Evolutionary conservation across 2,888 invertebrate species (phyloP).

Genomic region (Arrhopalites spinosus): DNA sequence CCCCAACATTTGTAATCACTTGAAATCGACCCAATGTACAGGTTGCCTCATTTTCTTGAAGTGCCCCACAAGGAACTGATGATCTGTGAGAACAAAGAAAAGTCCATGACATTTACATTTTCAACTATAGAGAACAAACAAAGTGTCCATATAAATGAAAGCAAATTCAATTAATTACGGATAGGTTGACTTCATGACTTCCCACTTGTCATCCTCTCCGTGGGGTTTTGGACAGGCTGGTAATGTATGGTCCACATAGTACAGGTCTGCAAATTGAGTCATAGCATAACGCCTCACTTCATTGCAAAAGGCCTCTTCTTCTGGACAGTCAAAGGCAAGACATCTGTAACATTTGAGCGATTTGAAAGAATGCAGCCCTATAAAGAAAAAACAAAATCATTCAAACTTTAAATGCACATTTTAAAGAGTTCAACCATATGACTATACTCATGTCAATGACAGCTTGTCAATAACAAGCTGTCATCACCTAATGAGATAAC

Average conservation of each 20-base stretch:
- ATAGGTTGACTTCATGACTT: constrained; percentile 12
- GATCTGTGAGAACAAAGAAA: no score
- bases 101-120: background rate
- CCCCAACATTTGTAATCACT: constrained; percentile 32
- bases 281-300: constrained; percentile 39
- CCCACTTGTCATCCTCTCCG: constrained; percentile 34
- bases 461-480: no score
- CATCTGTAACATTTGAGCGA: constrained; percentile 47
- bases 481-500: no score
- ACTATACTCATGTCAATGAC: no score
- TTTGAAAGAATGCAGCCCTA: background rate
- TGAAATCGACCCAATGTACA: constrained; percentile 49
- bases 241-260: constrained; percentile 40
- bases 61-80: constrained; percentile 12
- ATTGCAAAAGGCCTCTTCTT: constrained; percentile 21
- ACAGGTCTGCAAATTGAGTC: constrained; percentile 32
- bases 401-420: background rate
- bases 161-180: no score
- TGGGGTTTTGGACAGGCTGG: constrained; percentile 44
- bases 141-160: constrained; percentile 34
- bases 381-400: background rate
- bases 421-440: no score
- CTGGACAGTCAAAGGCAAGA: constrained; percentile 44
- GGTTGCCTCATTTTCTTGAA: constrained; percentile 42
- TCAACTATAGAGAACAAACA: background rate